Conservation (phyloP, 2,113 vertebrate species). For the Grammomys dolichurus region DNA sequence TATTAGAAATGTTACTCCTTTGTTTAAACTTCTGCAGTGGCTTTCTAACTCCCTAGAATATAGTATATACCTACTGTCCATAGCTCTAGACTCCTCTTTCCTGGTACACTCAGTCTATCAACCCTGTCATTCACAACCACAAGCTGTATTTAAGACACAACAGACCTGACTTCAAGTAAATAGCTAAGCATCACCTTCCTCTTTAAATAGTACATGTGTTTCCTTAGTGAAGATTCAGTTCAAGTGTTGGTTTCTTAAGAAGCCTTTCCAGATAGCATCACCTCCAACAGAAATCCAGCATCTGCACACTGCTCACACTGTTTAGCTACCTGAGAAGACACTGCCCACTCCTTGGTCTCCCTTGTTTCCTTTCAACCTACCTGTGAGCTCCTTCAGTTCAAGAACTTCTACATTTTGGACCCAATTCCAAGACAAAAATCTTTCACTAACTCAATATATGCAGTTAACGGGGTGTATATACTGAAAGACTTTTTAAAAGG, state of each 20-base stretch:
- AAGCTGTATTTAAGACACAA: background rate
- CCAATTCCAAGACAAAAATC: background rate
- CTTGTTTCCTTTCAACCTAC: background rate
- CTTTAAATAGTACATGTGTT: background rate
- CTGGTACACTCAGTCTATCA: background rate
- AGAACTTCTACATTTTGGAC: background rate
- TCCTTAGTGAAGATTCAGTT: slow-evolving; percentile 20
- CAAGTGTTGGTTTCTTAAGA: background rate
- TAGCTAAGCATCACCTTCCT: background rate
- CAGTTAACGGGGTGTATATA: background rate
- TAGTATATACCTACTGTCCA: background rate
- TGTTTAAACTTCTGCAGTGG: background rate
- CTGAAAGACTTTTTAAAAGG: slow-evolving; percentile 5
- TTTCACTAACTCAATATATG: background rate
- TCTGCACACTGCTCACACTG: background rate
- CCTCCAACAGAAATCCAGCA: background rate
- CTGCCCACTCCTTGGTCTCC: background rate
- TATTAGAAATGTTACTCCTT: slow-evolving; percentile 1
- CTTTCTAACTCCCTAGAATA: background rate
- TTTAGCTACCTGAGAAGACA: background rate
- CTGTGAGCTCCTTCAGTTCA: slow-evolving; percentile 13
- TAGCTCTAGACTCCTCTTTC: background rate
- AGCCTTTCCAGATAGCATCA: background rate
- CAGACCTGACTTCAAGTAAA: background rate
- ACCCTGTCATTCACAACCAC: background rate